Percentiles rank a stretch among this genome's conserved stretches.
Conservation (phyloP, 2,797 vertebrate species). For the Phoxinus dragarum region DNA sequence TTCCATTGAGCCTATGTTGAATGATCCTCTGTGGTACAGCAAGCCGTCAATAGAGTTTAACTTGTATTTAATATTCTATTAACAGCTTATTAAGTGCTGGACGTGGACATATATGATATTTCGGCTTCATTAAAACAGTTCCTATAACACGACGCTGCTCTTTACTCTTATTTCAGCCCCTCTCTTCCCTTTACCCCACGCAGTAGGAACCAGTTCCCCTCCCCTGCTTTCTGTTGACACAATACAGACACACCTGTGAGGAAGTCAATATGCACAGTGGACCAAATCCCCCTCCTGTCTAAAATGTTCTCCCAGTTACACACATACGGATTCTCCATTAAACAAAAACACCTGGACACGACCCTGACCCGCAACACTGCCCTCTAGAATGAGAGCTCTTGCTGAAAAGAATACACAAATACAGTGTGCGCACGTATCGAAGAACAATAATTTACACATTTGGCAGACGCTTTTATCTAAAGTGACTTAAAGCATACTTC, state of each 20-base stretch:
- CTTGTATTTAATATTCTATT: constrained; percentile 3
- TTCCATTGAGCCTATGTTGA: not conserved
- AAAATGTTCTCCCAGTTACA: constrained; percentile 34
- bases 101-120: constrained; percentile 1
- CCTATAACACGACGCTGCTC: constrained; percentile 17
- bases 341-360: constrained; percentile 24
- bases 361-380: constrained; percentile 22
- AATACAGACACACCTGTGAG: constrained; percentile 64
- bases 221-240: constrained; percentile 65
- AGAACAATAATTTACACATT: not conserved
- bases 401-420: not conserved
- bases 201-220: constrained; percentile 44
- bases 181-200: constrained; percentile 30
- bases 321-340: constrained; percentile 22
- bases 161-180: constrained; percentile 31
- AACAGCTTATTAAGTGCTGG: not conserved
- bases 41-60: not conserved
- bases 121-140: constrained; percentile 9
- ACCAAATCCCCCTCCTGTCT: constrained; percentile 27
- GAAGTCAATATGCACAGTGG: constrained; percentile 56
- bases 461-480: not conserved
- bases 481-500: not conserved
- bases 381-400: constrained; percentile 34
- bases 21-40: not conserved
- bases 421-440: not conserved